These are phyloP conservation scores for Otis tarda DNA, from an alignment of 2,113 vertebrate species.

Conservation along the genomic window DNA sequence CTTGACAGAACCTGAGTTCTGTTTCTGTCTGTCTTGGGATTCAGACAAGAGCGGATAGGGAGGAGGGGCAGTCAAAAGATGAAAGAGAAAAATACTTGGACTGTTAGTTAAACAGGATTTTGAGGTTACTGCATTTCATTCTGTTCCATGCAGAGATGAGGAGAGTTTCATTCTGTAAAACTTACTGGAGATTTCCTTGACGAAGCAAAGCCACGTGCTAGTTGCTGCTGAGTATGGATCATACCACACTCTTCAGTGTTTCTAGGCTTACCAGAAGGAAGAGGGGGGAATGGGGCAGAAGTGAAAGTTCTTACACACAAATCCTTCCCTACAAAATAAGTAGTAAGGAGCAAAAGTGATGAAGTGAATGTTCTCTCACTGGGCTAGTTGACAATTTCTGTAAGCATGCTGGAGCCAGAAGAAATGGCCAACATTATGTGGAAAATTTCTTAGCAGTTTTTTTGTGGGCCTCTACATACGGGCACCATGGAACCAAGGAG, in stretches of 20 bases:
- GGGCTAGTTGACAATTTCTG: not conserved
- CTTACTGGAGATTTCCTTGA: not conserved
- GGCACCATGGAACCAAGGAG: not conserved
- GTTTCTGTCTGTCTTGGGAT: not conserved
- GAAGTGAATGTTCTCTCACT: not conserved
- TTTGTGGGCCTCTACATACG: not conserved
- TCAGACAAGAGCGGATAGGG: not conserved
- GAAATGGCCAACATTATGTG: not conserved
- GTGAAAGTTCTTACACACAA: not conserved
- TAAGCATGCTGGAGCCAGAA: not conserved
- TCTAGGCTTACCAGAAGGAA: not conserved
- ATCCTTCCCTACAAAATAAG: not conserved
- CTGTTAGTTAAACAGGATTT: not conserved
- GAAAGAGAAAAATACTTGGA: not conserved
- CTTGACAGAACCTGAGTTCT: not conserved
- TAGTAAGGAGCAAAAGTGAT: not conserved
- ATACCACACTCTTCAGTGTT: not conserved
- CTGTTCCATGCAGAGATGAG: not conserved
- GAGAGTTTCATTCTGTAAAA: not conserved
- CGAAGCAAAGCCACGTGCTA: not conserved
- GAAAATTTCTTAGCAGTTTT: not conserved
- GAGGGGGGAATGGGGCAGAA: not conserved
- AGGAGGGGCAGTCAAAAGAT: not conserved
- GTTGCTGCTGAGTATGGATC: not conserved
- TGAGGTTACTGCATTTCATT: not conserved